Evolutionary conservation across 2,888 invertebrate genomes (phyloP).

Genomic region (Copidosoma aretas): DNA sequence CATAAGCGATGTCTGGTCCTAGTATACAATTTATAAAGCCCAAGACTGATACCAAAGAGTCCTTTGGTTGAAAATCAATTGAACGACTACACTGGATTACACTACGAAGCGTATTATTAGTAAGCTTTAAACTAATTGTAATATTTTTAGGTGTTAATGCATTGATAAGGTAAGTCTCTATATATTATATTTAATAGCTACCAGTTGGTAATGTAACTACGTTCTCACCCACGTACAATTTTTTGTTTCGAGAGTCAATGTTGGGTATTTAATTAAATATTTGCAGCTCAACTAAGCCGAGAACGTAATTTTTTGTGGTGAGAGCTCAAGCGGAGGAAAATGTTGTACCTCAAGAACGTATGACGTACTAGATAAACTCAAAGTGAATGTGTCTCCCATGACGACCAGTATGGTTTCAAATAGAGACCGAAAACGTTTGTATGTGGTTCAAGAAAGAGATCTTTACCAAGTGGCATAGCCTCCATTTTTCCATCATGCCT

Average conservation of each 20-base stretch:
- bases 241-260: constrained; percentile 26
- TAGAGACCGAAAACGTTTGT: not conserved
- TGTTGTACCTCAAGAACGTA: constrained; percentile 45
- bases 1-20: constrained; percentile 22
- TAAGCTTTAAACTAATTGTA: constrained; percentile 25
- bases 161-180: constrained; percentile 11
- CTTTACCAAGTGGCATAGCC: not conserved
- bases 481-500: not conserved
- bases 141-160: constrained; percentile 6
- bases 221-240: constrained; percentile 18
- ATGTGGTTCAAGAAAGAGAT: not conserved
- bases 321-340: constrained; percentile 49
- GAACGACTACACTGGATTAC: constrained; percentile 28
- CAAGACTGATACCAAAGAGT: constrained; percentile 37
- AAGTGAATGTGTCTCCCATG: constrained; percentile 36
- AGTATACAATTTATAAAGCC: constrained; percentile 35
- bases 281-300: constrained; percentile 31
- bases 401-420: not conserved
- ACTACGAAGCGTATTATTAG: constrained; percentile 38
- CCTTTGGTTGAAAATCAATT: constrained; percentile 36
- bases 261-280: constrained; percentile 39
- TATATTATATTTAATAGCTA: constrained; percentile 36
- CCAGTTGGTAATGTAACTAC: constrained; percentile 25
- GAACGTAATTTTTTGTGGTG: constrained; percentile 21
- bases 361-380: not conserved